These are phyloP conservation scores for Scrobipalpa costella DNA, from an alignment of 2,888 invertebrate species.

Conservation along the genomic window DNA sequence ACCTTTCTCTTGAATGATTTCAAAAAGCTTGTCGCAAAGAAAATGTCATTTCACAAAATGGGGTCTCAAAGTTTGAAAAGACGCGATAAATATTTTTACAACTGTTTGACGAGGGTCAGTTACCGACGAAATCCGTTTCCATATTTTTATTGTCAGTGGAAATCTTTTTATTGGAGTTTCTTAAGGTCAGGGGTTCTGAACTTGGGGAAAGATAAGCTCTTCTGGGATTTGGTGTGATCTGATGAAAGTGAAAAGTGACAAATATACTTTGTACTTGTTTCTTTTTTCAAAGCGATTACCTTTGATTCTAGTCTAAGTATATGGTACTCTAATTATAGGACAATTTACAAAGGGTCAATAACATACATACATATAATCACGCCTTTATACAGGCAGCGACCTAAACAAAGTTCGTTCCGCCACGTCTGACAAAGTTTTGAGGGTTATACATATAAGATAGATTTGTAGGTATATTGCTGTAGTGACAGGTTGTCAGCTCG, in stretches of 20 bases:
- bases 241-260: not conserved
- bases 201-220: not conserved
- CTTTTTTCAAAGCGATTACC: not conserved
- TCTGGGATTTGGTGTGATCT: not conserved
- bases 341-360: no score
- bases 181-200: not conserved
- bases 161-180: slow-evolving; percentile 2
- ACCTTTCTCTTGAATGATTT: not conserved
- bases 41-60: not conserved
- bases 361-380: no score
- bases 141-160: slow-evolving; percentile 2
- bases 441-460: no score
- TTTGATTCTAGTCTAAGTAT: not conserved
- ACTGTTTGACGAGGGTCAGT: slow-evolving; percentile 19
- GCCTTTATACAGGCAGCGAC: no score
- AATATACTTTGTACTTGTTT: not conserved
- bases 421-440: no score
- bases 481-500: no score
- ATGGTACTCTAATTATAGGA: no score
- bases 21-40: not conserved
- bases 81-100: slow-evolving; percentile 6
- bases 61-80: not conserved
- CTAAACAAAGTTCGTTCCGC: no score
- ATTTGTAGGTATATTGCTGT: no score
- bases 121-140: slow-evolving; percentile 13